A percentile compares a stretch with the other conserved stretches of the same genome.
Evolutionary conservation across 1,140 invertebrate genomes (phyloP).

Genomic region (Glomeris maerens): DNA sequence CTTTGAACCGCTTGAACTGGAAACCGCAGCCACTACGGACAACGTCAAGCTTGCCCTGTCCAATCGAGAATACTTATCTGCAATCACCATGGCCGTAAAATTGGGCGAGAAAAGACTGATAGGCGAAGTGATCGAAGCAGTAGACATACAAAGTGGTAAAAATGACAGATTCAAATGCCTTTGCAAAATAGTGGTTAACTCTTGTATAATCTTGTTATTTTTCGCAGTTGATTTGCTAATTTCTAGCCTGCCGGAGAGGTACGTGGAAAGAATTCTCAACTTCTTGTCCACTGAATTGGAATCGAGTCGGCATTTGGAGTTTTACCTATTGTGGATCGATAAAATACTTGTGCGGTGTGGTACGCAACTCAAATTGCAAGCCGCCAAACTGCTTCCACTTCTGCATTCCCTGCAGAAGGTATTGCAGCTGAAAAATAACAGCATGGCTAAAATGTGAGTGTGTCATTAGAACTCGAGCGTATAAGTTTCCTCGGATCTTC

Average conservation of each 20-base stretch:
- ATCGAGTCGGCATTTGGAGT: conserved; percentile 64
- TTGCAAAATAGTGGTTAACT: not conserved
- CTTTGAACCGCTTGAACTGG: conserved; percentile 76
- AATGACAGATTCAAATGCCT: not conserved
- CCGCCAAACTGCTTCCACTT: conserved; percentile 8
- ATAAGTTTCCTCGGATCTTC: too few relatives aligned
- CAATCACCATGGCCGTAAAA: conserved; percentile 68
- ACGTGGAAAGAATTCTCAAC: conserved; percentile 53
- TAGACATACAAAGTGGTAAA: conserved; percentile 60
- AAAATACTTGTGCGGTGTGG: conserved; percentile 46
- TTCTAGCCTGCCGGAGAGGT: conserved; percentile 48
- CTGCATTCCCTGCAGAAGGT: not conserved
- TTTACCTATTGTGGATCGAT: conserved; percentile 69
- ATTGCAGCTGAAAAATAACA: too few relatives aligned
- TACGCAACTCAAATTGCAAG: conserved; percentile 35
- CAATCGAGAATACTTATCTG: conserved; percentile 47
- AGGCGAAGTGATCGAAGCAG: conserved; percentile 65
- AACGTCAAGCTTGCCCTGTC: conserved; percentile 46
- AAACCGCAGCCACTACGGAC: conserved; percentile 61
- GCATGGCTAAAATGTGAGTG: too few relatives aligned
- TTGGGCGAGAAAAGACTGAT: conserved; percentile 69
- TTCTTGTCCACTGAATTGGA: conserved; percentile 57
- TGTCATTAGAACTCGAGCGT: too few relatives aligned
- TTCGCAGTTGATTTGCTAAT: not conserved
- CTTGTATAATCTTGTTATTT: conserved; percentile 6